Evolutionary conservation across 1,140 invertebrate genomes (phyloP), one percentile per base, ranked within the genome.

Genomic region (Aplysia californica): DNA sequence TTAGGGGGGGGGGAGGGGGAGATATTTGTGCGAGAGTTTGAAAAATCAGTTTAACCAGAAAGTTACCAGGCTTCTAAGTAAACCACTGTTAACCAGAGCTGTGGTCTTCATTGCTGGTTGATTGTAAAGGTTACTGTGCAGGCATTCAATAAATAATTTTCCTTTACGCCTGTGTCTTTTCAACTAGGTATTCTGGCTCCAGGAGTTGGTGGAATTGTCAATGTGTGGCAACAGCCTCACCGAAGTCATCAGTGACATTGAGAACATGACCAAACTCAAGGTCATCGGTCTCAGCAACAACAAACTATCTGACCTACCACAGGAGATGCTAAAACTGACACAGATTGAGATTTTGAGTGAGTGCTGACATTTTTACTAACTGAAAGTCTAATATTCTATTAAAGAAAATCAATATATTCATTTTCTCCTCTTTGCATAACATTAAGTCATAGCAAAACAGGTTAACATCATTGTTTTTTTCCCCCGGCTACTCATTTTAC

Each of bases 241-340:
- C 39, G 58, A 59, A 21, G 79, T 89, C 35, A 86, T 86, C 66
- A 76, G 82, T 23, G 86, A 89, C 65, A 81, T 89, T 20, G 61
- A 66, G 3, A 81, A 82, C 41, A 79, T 89, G 26, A 77, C 59
- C 3, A 80, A 85, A 35, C 78, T 89, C 18, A 82, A 77, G 29
- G 77, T 85, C 1, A 74, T 89, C n/a, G 86, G 85, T n/a, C 68
- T 89, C 29, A 89, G 86, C 77, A 82, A 85, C 64, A 88, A 89
- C 74, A 58, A 76, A 33, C 59, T 89, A 18, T 74, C 80, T 38
- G 61, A 69, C 23, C 66, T 89, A 18, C 87, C 87, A 1, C 80
- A 78, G 31, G 87, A 88, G 68, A 61, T 89, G 33, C 61, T 74
- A 59, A 10, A 74, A 6, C 59, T 74, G 2, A 65, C 6, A 23